Conservation (phyloP, 2,113 vertebrate genomes). For the Brachirus orientalis region DNA sequence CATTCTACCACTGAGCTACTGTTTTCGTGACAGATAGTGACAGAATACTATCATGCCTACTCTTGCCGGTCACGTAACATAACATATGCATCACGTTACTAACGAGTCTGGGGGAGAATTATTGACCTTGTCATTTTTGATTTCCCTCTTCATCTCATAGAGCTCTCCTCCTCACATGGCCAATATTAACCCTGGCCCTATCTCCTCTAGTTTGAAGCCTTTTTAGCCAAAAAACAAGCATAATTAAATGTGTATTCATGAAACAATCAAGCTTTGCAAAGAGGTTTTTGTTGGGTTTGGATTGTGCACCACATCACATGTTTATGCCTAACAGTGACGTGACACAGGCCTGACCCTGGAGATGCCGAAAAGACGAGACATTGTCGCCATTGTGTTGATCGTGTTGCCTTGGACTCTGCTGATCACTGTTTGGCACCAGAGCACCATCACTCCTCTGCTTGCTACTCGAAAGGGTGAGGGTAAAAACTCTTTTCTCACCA, state of each 20-base stretch:
- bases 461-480: conserved; percentile 81
- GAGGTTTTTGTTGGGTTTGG: background rate
- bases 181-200: too few species aligned
- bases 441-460: conserved; percentile 85
- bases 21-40: too few species aligned
- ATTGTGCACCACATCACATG: background rate
- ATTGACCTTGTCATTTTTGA: too few species aligned
- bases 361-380: conserved; percentile 95
- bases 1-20: too few species aligned
- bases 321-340: conserved; percentile 83
- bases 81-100: too few species aligned
- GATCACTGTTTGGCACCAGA: conserved; percentile 95
- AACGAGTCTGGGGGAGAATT: too few species aligned
- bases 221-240: too few species aligned
- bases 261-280: background rate
- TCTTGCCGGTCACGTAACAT: too few species aligned
- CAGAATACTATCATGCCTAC: too few species aligned
- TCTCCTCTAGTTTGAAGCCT: too few species aligned
- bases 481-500: background rate
- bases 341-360: conserved; percentile 88
- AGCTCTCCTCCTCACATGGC: too few species aligned
- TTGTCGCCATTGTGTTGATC: conserved; percentile 93
- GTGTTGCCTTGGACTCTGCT: conserved; percentile 96
- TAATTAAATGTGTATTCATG: background rate
- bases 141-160: too few species aligned